Conservation (phyloP, 2,888 invertebrate genomes). For the Eustalomyia histrio region DNA sequence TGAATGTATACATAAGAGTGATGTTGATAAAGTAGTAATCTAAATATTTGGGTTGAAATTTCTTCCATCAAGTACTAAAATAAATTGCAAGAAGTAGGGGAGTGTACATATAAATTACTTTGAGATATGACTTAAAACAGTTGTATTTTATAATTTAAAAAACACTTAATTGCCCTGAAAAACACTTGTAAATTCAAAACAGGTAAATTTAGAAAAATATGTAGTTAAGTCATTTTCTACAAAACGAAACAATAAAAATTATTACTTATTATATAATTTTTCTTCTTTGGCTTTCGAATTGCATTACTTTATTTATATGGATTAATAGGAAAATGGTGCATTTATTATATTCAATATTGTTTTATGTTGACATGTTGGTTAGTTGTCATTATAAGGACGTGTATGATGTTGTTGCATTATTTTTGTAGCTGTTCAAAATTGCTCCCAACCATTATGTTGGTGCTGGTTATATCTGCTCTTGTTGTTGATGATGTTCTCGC, state of each 20-base stretch:
- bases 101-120: background rate
- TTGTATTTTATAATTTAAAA: background rate
- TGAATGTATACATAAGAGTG: conserved; percentile 1
- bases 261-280: no score
- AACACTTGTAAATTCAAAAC: background rate
- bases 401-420: conserved; percentile 32
- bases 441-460: conserved; percentile 33
- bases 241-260: background rate
- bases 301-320: conserved; percentile 4
- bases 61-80: conserved; percentile 9
- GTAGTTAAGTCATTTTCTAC: background rate
- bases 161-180: background rate
- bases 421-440: conserved; percentile 37
- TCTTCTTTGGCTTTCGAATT: background rate
- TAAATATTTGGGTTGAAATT: conserved; percentile 53
- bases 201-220: background rate
- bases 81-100: background rate
- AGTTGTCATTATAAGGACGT: conserved; percentile 24
- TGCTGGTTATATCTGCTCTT: conserved; percentile 35
- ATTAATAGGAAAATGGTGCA: conserved; percentile 15
- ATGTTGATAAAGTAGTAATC: conserved; percentile 37
- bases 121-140: background rate
- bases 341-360: conserved; percentile 18
- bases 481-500: conserved; percentile 72
- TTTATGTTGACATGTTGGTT: conserved; percentile 23